Percentiles rank a stretch among this genome's conserved stretches.
Evolutionary conservation across 2,888 invertebrate species (phyloP).

Genomic region (Incurvaria masculella): DNA sequence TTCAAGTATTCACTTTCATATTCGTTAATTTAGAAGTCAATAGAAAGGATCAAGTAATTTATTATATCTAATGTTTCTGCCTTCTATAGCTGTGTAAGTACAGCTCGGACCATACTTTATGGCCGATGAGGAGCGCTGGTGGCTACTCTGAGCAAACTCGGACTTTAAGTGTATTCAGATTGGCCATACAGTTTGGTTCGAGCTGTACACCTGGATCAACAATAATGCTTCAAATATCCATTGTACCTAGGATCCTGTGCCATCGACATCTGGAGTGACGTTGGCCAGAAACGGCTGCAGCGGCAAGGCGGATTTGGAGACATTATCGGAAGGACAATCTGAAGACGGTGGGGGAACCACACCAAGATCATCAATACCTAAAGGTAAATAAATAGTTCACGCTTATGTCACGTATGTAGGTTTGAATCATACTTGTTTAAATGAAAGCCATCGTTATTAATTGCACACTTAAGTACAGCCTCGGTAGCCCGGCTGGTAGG

Average conservation of each 20-base stretch:
- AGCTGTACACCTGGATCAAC: not conserved
- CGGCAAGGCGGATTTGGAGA: conserved; percentile 25
- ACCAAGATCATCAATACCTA: conserved; percentile 29
- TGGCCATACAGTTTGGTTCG: not conserved
- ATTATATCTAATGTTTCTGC: too few relatives aligned
- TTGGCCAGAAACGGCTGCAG: conserved; percentile 10
- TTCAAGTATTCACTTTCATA: too few relatives aligned
- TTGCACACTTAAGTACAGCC: conserved; percentile 24
- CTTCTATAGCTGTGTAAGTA: too few relatives aligned
- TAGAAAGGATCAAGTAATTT: too few relatives aligned
- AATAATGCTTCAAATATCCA: not conserved
- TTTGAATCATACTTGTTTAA: not conserved
- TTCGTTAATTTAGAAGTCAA: too few relatives aligned
- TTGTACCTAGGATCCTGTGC: conserved; percentile 34
- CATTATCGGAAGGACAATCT: conserved; percentile 34
- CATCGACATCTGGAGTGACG: conserved; percentile 30
- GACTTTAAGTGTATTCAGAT: not conserved
- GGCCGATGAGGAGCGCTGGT: too few relatives aligned
- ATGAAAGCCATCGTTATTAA: not conserved
- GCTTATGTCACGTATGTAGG: not conserved
- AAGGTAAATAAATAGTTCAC: conserved; percentile 20
- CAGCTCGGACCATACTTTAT: too few relatives aligned
- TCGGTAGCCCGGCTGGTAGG: not conserved
- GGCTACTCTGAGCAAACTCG: too few relatives aligned
- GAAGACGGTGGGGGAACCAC: conserved; percentile 35